Evolutionary conservation across 2,113 vertebrate genomes (phyloP).

Genomic region (Burhinus oedicnemus): DNA sequence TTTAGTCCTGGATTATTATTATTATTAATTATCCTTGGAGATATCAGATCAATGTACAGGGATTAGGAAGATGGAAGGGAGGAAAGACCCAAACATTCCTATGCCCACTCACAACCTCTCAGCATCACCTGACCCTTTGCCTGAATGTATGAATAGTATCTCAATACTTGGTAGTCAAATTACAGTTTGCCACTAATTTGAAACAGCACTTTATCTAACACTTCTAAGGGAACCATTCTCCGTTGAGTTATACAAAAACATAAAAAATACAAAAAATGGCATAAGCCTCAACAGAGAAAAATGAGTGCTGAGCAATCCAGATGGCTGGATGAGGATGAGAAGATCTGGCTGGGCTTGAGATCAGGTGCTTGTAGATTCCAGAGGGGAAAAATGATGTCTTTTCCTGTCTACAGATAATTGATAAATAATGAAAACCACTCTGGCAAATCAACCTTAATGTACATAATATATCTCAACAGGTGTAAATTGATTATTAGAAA

Average conservation of each 20-base stretch:
- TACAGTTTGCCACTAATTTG: not conserved
- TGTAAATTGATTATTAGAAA: not conserved
- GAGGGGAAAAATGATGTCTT: not conserved
- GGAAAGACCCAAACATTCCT: not conserved
- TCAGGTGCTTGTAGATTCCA: not conserved
- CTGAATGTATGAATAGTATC: not conserved
- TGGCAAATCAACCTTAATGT: not conserved
- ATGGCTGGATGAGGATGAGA: not conserved
- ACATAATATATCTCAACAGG: not conserved
- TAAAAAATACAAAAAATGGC: not conserved
- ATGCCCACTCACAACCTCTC: not conserved
- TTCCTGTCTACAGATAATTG: not conserved
- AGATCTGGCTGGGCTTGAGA: not conserved
- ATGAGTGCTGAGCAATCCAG: not conserved
- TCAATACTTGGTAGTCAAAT: not conserved
- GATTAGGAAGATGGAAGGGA: not conserved
- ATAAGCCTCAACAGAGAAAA: not conserved
- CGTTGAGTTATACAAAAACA: not conserved
- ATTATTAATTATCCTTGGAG: too few relatives aligned
- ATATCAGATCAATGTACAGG: not conserved
- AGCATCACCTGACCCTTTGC: not conserved
- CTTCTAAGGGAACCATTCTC: not conserved
- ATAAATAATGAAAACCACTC: not conserved
- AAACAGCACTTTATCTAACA: not conserved
- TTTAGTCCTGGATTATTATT: not conserved